Evolutionary conservation across 2,797 vertebrate species (phyloP), one percentile per base, ranked within the genome.

Genomic region (Acanthurus lineatus): DNA sequence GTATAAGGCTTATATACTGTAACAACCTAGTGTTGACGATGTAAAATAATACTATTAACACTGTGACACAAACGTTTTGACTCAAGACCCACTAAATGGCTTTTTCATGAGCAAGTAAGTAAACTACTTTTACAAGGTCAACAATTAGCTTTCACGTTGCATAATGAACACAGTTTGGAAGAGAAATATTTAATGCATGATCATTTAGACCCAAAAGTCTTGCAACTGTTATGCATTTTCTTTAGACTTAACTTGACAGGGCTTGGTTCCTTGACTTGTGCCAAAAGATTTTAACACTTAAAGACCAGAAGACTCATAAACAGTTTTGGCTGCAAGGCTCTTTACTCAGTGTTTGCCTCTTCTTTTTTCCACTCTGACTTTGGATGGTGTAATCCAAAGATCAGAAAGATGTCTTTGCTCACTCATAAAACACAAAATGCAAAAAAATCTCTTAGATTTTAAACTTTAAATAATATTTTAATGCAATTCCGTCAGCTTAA

Each of bases 361-460:
- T 69, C 71, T 69, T 49, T 9, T 59, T 53, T 73, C 54, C 65
- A 71, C 5, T 0, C 58, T 35, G 60, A 83, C 69, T 68, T 57
- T 73, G 62, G 65, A 51, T 77, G 74, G 77, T 66, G 62, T 57
- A 51, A 58, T 78, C 69, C 12, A 66, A 78, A 85, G 80, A 78
- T 78, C 62, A 74, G 78, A 72, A 77, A 78, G 49, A 71, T 28
- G 6, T 82, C 48, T 84, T 75, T 75, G 58, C 45, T 87, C 66
- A 58, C 38, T 63, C 22, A 22, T 10, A 51, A 62, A 60, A 35
- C 22, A 62, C 3, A 70, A 78, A 82, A 79, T 38, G 28, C 32
- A 65, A 69, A 38, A 69, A 38, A 57, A 58, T 77, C 28, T 67
- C 42, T 19, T 10, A 12, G 19, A 65, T 10, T 62, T 58, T 67